Base-by-base conservation (phyloP, 1,140 invertebrate species). In the Papilio machaon region DNA sequence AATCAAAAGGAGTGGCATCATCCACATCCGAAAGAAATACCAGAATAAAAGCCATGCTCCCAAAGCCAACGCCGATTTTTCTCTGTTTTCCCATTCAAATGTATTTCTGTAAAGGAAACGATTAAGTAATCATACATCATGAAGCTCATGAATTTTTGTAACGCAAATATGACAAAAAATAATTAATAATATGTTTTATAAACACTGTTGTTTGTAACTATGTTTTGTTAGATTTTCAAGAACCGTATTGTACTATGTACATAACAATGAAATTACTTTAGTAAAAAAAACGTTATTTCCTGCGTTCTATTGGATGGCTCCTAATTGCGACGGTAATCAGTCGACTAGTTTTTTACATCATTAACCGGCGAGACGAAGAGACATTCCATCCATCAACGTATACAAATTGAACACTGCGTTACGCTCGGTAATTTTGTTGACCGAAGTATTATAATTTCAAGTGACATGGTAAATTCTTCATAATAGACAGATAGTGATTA, bases 51-150 rank as follows among this genome's bases (percentile, higher is more conserved):
- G 84, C 92, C 92, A 94, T 3, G 80, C 88, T 2, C 82, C 83
- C 73, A 94, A 81, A 38, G 91, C 91, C 49, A 90, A 73, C 13
- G 86, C 85, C 10, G 89, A 93, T 80, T 89, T 87, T 73, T 94
- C 91, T 47, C 89, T 86, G 73, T 90, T 92, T 1, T 94, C 91
- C 92, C 92, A 94, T 83, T 94, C 92, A 73, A 94, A 94, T 43
- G 89, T 78, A 74, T 86, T 84, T 81, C 92, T 94, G 82, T 13
- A 88, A 87, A 54, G 47, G 64, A 80, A 77, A 54, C 30, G 10
- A 46, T 74, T 8, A 10, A 74, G 8, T 2, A 7, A 46, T 74
- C 8, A 9, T 19, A 17, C 23, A 30, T 30, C 0, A 30, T 30
- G 23, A 46, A n/a, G 10, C 49, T 17, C 15, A 52, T 6, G 38